A percentile compares a stretch with the other conserved stretches of the same genome.
Conservation (phyloP, 2,797 vertebrate species). For the Dromococcyx pavoninus region DNA sequence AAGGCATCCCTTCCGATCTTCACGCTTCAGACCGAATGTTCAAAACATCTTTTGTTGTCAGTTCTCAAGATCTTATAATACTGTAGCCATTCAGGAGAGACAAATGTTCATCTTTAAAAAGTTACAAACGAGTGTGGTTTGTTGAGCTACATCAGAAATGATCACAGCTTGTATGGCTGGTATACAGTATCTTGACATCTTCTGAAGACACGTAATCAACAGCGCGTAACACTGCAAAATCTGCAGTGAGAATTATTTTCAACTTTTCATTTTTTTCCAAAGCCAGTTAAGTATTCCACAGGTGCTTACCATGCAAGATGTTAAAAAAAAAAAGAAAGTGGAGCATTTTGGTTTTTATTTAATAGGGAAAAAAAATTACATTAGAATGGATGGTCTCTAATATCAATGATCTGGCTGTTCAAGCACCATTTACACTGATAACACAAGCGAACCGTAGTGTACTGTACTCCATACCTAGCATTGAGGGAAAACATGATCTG, state of each 20-base stretch:
- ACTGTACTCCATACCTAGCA: not conserved
- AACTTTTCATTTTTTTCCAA: not conserved
- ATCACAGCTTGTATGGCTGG: not conserved
- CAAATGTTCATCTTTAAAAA: not conserved
- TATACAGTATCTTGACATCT: not conserved
- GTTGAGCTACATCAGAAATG: not conserved
- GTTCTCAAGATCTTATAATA: not conserved
- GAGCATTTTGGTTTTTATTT: not conserved
- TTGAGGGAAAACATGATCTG: slow-evolving; percentile 30
- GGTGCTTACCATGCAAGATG: not conserved
- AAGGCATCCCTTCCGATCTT: not conserved
- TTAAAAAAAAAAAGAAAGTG: not conserved
- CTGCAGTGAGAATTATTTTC: not conserved
- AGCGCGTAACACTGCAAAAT: not conserved
- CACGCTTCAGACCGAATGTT: not conserved
- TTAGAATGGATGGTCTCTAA: not conserved
- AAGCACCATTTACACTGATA: not conserved
- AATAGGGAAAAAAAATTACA: not conserved
- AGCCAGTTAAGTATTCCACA: not conserved
- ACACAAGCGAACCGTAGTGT: not conserved
- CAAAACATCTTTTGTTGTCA: not conserved
- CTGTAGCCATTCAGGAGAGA: not conserved
- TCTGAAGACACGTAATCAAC: not conserved
- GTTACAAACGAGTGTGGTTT: not conserved
- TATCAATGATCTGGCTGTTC: not conserved